phyloP scores from a whole-genome alignment of 2,888 invertebrate species.

The Acleris cristana region DNA sequence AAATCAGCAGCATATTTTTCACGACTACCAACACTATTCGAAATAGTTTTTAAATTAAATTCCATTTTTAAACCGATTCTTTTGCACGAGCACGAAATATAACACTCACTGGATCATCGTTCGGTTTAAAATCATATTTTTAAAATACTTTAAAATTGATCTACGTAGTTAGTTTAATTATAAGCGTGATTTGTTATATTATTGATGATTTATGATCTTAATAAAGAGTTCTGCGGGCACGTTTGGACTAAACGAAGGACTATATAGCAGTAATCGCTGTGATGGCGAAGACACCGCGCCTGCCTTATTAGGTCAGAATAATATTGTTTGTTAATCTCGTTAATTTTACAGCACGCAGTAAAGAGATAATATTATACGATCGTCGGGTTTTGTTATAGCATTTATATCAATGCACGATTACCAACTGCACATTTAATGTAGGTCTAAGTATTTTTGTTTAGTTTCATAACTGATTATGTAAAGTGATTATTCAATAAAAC shows the following conservation, averaged over 20 bases:
- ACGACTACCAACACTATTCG: conserved; percentile 49
- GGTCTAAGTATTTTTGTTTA: too few species aligned
- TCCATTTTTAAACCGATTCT: conserved; percentile 44
- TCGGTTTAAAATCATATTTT: not conserved
- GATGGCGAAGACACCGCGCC: not conserved
- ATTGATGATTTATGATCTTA: not conserved
- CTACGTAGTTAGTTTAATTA: not conserved
- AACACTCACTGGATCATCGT: not conserved
- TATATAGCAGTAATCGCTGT: conserved; percentile 20
- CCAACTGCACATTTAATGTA: too few species aligned
- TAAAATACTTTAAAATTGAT: not conserved
- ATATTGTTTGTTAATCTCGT: conserved; percentile 1
- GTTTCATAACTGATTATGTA: too few species aligned
- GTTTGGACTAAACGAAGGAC: conserved; percentile 10
- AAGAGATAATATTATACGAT: too few species aligned
- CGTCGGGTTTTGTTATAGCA: too few species aligned
- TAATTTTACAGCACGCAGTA: too few species aligned
- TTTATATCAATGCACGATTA: too few species aligned
- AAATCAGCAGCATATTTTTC: conserved; percentile 58
- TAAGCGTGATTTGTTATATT: not conserved
- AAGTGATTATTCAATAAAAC: too few species aligned
- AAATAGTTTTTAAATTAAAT: conserved; percentile 52
- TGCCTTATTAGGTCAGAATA: conserved; percentile 17
- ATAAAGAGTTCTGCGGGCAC: conserved; percentile 1
- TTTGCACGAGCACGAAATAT: not conserved